These are phyloP conservation scores for Ladona fulva DNA, from an alignment of 1,140 invertebrate genomes.

Conservation along the genomic window DNA sequence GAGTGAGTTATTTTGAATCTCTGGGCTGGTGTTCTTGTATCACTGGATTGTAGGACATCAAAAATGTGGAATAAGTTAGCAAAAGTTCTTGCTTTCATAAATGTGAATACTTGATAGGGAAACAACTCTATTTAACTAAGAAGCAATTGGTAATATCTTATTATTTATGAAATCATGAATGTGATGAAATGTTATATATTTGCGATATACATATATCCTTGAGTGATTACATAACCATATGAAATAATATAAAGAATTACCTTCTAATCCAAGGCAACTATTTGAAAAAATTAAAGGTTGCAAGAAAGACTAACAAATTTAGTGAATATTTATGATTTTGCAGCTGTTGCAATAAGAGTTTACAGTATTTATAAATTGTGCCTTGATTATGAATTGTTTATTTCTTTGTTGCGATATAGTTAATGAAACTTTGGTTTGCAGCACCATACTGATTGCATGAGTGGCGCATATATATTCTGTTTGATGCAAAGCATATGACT, in stretches of 20 bases:
- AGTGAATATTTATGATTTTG: not conserved
- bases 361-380: slow-evolving; percentile 4
- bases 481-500: not conserved
- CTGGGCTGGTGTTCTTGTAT: too few species aligned
- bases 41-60: too few species aligned
- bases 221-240: not conserved
- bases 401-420: not conserved
- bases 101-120: too few species aligned
- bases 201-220: not conserved
- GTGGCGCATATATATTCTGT: not conserved
- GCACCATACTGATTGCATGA: not conserved
- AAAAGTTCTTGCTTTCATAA: too few species aligned
- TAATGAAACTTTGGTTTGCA: not conserved
- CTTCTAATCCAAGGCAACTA: not conserved
- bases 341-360: not conserved
- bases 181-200: not conserved
- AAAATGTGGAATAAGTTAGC: too few species aligned
- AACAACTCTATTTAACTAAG: too few species aligned
- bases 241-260: not conserved
- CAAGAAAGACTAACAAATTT: not conserved
- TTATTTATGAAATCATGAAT: not conserved
- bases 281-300: not conserved
- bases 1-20: too few species aligned
- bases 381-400: slow-evolving; percentile 2
- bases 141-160: not conserved